A percentile compares a stretch with the other conserved stretches of the same genome.
These are phyloP conservation scores for Oxyscelio sp. DNA, from an alignment of 2,888 invertebrate species.

Conservation along the genomic window DNA sequence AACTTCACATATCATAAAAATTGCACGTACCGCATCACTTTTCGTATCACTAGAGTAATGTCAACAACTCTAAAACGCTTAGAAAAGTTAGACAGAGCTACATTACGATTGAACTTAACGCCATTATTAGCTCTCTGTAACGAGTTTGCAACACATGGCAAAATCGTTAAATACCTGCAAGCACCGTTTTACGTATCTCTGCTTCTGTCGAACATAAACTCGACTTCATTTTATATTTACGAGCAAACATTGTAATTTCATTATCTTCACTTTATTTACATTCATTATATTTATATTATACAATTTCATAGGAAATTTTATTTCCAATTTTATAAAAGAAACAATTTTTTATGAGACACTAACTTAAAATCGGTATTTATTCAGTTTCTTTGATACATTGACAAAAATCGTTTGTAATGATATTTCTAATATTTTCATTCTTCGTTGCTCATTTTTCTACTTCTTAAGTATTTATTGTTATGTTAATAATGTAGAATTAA, in stretches of 20 bases:
- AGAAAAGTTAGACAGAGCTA: slow-evolving; percentile 22
- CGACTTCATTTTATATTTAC: slow-evolving; percentile 32
- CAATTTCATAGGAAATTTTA: neutral
- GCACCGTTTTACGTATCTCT: slow-evolving; percentile 41
- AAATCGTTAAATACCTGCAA: slow-evolving; percentile 49
- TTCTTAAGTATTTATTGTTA: too few species aligned
- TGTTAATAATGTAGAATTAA: too few species aligned
- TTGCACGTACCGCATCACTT: slow-evolving; percentile 6
- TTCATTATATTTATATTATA: slow-evolving; percentile 5
- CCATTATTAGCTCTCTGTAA: slow-evolving; percentile 31
- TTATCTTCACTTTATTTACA: slow-evolving; percentile 18
- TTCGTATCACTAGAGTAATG: slow-evolving; percentile 21
- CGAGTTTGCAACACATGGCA: slow-evolving; percentile 43
- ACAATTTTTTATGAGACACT: too few species aligned
- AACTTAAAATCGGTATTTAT: too few species aligned
- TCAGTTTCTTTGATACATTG: too few species aligned
- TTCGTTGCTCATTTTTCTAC: neutral
- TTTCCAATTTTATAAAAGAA: neutral
- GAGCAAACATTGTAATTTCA: slow-evolving; percentile 19
- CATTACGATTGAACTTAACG: slow-evolving; percentile 33
- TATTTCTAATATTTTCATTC: too few species aligned
- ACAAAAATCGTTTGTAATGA: too few species aligned
- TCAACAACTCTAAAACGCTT: slow-evolving; percentile 29
- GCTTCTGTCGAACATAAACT: slow-evolving; percentile 26
- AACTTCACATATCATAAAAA: slow-evolving; percentile 8